Conservation (phyloP, 1,140 invertebrate genomes). For the Antheraea pernyi region DNA sequence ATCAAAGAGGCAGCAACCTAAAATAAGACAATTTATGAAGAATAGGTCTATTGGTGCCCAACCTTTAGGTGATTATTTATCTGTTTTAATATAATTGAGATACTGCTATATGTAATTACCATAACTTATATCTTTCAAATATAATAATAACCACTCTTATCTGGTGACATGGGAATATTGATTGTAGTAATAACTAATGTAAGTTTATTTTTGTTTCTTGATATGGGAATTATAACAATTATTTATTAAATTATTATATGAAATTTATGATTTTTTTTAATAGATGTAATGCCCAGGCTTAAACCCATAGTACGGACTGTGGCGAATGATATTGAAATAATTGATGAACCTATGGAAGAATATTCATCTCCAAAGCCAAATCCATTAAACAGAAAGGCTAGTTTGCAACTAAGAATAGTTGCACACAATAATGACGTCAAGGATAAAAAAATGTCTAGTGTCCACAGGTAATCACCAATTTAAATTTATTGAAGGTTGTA, state of each 20-base stretch:
- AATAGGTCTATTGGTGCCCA: conserved; percentile 42
- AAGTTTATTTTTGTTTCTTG: no score
- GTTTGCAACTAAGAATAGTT: conserved; percentile 69
- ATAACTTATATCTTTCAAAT: no score
- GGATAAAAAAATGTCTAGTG: conserved; percentile 24
- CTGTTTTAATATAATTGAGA: neutral
- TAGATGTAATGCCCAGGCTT: conserved; percentile 15
- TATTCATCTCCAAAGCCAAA: conserved; percentile 36
- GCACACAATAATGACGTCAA: conserved; percentile 62
- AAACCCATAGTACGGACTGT: conserved; percentile 65
- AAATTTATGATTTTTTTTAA: neutral
- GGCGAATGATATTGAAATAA: conserved; percentile 69
- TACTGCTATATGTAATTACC: neutral
- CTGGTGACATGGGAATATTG: no score
- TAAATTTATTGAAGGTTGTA: no score
- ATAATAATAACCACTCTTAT: no score
- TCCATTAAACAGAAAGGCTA: conserved; percentile 54
- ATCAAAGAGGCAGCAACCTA: conserved; percentile 30
- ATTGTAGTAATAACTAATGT: no score
- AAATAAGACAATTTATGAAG: conserved; percentile 36
- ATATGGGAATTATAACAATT: no score
- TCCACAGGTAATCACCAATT: neutral
- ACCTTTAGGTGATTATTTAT: conserved; percentile 31
- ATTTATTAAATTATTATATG: no score
- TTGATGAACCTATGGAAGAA: conserved; percentile 64